Evolutionary conservation across 2,797 vertebrate genomes (phyloP).

Genomic region (Rhinichthys osculus): DNA sequence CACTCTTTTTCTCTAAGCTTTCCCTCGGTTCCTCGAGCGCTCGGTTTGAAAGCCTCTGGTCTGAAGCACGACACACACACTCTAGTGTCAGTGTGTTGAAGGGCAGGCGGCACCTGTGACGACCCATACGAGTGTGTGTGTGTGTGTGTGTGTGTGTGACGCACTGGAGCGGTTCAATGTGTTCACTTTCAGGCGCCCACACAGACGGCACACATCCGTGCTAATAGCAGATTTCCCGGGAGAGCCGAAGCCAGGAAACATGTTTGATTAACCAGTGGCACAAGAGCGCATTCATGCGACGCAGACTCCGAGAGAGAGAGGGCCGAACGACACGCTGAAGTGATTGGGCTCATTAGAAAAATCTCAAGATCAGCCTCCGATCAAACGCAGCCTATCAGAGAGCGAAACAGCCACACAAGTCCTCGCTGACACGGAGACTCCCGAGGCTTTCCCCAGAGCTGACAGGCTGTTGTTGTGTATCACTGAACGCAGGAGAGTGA

Average conservation of each 20-base stretch:
- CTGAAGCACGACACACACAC: background rate
- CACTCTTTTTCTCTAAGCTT: background rate
- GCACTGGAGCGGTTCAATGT: slow-evolving; percentile 52
- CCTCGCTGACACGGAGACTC: slow-evolving; percentile 54
- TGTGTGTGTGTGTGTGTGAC: background rate
- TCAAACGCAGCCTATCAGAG: slow-evolving; percentile 51
- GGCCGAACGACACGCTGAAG: slow-evolving; percentile 55
- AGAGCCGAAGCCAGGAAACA: slow-evolving; percentile 61
- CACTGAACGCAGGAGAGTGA: slow-evolving; percentile 20
- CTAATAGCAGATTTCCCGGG: slow-evolving; percentile 62
- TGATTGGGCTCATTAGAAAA: slow-evolving; percentile 65
- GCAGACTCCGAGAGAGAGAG: slow-evolving; percentile 36
- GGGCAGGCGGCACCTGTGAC: slow-evolving; percentile 2
- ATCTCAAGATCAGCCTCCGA: slow-evolving; percentile 54
- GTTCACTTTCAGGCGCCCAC: slow-evolving; percentile 57
- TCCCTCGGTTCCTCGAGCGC: no score
- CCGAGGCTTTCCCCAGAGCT: slow-evolving; percentile 50
- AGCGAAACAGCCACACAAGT: slow-evolving; percentile 54
- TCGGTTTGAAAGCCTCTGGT: background rate
- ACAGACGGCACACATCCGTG: slow-evolving; percentile 57
- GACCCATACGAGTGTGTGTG: background rate
- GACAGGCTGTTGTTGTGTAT: slow-evolving; percentile 48
- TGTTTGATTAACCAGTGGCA: slow-evolving; percentile 64
- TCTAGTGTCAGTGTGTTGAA: background rate
- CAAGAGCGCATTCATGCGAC: slow-evolving; percentile 58